Evolutionary conservation across 2,797 vertebrate species (phyloP), one percentile per base, ranked within the genome.

Genomic region (Percopsis omiscomaycus): DNA sequence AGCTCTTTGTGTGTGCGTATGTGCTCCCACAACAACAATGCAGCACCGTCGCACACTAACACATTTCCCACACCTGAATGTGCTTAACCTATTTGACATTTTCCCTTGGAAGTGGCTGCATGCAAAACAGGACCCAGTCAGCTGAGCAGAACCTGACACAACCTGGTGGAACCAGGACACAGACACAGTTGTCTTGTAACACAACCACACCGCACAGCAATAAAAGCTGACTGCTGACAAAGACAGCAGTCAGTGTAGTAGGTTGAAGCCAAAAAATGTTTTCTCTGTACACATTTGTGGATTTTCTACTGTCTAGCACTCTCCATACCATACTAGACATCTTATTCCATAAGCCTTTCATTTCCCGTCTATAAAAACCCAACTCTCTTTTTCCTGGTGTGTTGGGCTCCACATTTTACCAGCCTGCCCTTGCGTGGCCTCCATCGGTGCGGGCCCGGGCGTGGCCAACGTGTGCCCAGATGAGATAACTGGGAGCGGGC

Each of bases 401-500:
- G 68, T 57, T 29, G 48, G 52, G 71, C 73, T 69, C 79, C 77
- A 68, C 71, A 32, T 73, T 9, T 81, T 54, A 55, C 75, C 42
- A 51, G 65, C 80, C 68, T 78, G 78, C 74, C 70, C 68, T 71
- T 80, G 76, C 75, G 55, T 71, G 78, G 81, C 62, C 78, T 69
- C 80, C 59, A 79, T 77, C 66, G 64, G 74, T 76, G 78, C 72
- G 74, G 77, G 77, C 86, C 84, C 82, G 78, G 84, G 77, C 62
- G 14, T 3, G 66, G 81, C 84, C 79, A 89, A 84, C 77, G 87
- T 71, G 89, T 92, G 91, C 87, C 91, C 90, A 91, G 86, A 90
- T 91, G 91, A 93, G 91, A 93, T 93, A 93, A 92, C 89, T 90
- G 55, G 9, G 80, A 72, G 77, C 71, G 84, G 73, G 84, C 82